These are phyloP conservation scores for Penaeus indicus DNA, from an alignment of 1,140 invertebrate species.

Conservation along the genomic window DNA sequence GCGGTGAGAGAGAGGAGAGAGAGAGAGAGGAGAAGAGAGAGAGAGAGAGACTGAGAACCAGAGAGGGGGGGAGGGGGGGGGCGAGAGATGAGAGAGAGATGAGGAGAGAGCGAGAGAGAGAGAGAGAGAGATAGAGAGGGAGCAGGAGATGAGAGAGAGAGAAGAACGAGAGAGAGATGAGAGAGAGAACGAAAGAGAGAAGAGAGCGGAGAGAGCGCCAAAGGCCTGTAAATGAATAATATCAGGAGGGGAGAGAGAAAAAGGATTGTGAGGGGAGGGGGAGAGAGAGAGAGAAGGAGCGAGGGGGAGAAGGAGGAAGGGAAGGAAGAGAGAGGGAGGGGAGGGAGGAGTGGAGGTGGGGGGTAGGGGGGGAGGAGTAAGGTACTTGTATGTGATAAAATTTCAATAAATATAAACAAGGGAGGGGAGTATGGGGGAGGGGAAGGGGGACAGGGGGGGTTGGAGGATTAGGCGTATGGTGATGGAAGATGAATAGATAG, in stretches of 20 bases:
- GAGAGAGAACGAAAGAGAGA: no score
- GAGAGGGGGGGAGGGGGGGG: not conserved
- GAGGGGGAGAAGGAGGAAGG: no score
- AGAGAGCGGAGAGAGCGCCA: not conserved
- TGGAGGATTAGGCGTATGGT: no score
- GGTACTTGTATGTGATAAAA: not conserved
- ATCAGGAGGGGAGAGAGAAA: not conserved
- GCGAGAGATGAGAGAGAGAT: no score
- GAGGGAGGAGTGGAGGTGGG: not conserved
- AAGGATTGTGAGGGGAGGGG: not conserved
- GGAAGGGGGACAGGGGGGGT: no score
- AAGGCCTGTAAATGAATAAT: not conserved
- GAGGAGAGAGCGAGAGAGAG: no score
- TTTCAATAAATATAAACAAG: not conserved
- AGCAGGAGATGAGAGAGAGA: not conserved
- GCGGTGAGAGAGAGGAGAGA: conserved; percentile 2
- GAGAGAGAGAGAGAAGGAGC: not conserved
- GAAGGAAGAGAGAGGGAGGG: not conserved
- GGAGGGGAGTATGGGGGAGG: not conserved
- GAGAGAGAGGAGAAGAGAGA: no score
- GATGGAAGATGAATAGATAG: no score
- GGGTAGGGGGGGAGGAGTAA: not conserved
- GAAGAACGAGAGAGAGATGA: no score
- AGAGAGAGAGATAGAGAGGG: no score
- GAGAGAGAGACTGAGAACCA: not conserved